These are phyloP conservation scores for Paraescarpia echinospica DNA, from an alignment of 1,140 invertebrate species.

Conservation along the genomic window DNA sequence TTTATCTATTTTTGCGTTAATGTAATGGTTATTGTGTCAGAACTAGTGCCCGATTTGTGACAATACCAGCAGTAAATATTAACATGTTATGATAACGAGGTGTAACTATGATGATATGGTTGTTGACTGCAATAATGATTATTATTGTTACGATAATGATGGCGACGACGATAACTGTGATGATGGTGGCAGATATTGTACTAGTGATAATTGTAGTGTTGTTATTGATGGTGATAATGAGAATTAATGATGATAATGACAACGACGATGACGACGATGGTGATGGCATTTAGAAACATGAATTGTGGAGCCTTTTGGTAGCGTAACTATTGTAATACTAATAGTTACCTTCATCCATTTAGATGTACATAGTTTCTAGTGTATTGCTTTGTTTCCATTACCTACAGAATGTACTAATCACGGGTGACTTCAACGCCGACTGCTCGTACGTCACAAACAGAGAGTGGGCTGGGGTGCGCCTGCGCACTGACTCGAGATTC, in stretches of 20 bases:
- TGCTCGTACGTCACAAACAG: constrained; percentile 15
- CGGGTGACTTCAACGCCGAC: constrained; percentile 19
- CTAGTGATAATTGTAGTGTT: too few relatives aligned
- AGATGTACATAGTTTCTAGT: background rate
- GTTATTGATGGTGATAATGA: background rate
- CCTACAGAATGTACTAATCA: constrained; percentile 7
- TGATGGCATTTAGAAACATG: background rate
- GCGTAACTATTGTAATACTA: background rate
- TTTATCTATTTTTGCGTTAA: too few relatives aligned
- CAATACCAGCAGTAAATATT: too few relatives aligned
- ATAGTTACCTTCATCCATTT: background rate
- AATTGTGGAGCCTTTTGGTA: background rate
- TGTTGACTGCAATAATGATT: too few relatives aligned
- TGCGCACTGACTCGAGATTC: constrained; percentile 19
- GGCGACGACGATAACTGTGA: background rate
- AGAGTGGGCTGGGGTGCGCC: constrained; percentile 17
- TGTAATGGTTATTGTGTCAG: too few relatives aligned
- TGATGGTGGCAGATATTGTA: too few relatives aligned
- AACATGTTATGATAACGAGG: too few relatives aligned
- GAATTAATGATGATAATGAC: background rate
- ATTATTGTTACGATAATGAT: too few relatives aligned
- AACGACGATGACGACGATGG: background rate
- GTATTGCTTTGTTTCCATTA: background rate
- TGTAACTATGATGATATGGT: too few relatives aligned
- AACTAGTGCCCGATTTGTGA: too few relatives aligned